These are phyloP conservation scores for Heteronetta atricapilla DNA, from an alignment of 2,113 vertebrate species.

Conservation along the genomic window DNA sequence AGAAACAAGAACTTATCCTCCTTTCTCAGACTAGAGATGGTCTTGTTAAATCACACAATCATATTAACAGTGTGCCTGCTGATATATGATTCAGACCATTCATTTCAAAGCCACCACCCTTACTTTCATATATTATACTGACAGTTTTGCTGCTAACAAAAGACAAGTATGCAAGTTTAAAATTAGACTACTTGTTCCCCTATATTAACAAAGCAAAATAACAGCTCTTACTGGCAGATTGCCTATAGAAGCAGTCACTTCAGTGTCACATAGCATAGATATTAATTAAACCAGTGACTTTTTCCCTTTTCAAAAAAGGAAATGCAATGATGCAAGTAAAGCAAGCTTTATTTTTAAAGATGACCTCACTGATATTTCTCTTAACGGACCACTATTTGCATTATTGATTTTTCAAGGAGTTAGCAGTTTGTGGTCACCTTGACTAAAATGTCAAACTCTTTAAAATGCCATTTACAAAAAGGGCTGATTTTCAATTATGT, in stretches of 20 bases:
- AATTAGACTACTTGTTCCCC: slow-evolving; percentile 9
- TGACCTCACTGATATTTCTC: slow-evolving; percentile 26
- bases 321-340: background rate
- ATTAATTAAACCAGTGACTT: slow-evolving; percentile 9
- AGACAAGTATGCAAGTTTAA: background rate
- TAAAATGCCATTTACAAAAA: slow-evolving; percentile 10
- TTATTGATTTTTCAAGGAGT: slow-evolving; percentile 49
- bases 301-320: background rate
- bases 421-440: slow-evolving; percentile 40
- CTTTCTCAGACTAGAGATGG: background rate
- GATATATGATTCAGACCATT: background rate
- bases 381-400: background rate
- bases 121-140: slow-evolving; percentile 22
- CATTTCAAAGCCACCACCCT: slow-evolving; percentile 5
- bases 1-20: background rate
- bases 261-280: background rate
- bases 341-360: slow-evolving; percentile 14
- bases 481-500: background rate
- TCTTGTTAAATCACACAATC: background rate
- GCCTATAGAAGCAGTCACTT: background rate
- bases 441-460: slow-evolving; percentile 49
- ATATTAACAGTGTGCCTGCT: background rate
- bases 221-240: background rate
- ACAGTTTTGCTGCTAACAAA: slow-evolving; percentile 24
- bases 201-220: background rate